Conservation (phyloP, 2,888 invertebrate species). For the Tetanocera ferruginea region DNA sequence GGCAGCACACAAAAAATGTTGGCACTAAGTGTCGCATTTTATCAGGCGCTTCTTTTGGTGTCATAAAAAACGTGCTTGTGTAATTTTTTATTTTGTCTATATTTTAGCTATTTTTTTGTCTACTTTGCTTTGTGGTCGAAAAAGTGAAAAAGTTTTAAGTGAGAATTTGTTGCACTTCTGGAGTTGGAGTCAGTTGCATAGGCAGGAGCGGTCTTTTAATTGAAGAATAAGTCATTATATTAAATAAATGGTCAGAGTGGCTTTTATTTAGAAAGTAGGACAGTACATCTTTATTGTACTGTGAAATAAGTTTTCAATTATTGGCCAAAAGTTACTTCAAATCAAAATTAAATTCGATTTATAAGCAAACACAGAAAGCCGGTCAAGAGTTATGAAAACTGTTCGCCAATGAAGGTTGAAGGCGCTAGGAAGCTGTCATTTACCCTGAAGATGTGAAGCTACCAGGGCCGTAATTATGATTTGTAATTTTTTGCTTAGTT, state of each 20-base stretch:
- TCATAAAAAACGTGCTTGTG: conserved; percentile 7
- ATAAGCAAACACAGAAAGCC: no score
- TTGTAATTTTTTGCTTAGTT: no score
- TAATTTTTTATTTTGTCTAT: neutral
- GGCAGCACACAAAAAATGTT: conserved; percentile 11
- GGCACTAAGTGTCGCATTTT: conserved; percentile 24
- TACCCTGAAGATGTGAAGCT: no score
- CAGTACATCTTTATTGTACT: no score
- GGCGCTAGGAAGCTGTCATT: no score
- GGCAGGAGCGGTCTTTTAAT: neutral
- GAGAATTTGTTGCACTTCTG: conserved; percentile 26
- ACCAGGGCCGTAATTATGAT: no score
- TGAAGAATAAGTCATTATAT: neutral
- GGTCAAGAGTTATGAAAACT: no score
- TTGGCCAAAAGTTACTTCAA: no score
- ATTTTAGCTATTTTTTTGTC: neutral
- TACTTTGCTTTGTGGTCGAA: conserved; percentile 5
- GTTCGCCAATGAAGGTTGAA: no score
- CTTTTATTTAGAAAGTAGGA: neutral
- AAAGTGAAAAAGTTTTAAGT: conserved; percentile 11
- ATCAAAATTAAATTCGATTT: no score
- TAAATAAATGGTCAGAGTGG: neutral
- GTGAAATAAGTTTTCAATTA: no score
- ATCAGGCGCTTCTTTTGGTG: conserved; percentile 13
- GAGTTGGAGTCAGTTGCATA: neutral